Percentiles rank a stretch among this genome's conserved stretches.
These are phyloP conservation scores for Gyps fulvus DNA, from an alignment of 2,113 vertebrate genomes.

Conservation along the genomic window DNA sequence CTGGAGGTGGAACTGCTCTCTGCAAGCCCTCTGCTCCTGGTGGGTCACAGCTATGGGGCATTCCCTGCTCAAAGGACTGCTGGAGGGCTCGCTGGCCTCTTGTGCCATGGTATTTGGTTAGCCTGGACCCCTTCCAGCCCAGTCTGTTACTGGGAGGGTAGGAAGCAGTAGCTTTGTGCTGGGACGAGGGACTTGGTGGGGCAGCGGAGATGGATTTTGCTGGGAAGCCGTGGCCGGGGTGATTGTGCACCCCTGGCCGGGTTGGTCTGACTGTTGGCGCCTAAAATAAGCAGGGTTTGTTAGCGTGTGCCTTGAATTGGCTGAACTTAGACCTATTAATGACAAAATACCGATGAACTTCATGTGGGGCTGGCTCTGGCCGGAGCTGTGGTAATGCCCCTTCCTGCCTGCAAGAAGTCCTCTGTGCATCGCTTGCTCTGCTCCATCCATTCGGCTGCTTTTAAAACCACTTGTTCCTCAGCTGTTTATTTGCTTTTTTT, in stretches of 20 bases:
- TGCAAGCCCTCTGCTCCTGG: background rate
- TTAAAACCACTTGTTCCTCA: conserved; percentile 6
- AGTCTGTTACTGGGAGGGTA: background rate
- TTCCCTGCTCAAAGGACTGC: background rate
- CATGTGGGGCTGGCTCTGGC: background rate
- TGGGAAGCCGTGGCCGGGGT: background rate
- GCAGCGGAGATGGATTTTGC: background rate
- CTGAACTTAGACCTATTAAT: background rate
- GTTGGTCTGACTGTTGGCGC: background rate
- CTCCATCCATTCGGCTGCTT: background rate
- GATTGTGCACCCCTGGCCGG: background rate
- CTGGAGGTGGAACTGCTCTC: background rate
- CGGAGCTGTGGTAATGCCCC: background rate
- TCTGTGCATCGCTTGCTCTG: background rate
- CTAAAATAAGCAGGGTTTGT: background rate
- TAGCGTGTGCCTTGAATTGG: background rate
- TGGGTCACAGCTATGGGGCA: background rate
- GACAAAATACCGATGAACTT: background rate
- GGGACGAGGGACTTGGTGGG: background rate
- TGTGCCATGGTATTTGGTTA: background rate
- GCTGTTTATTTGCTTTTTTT: background rate
- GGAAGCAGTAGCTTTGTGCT: background rate
- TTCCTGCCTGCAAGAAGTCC: background rate
- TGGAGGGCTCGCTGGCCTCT: background rate
- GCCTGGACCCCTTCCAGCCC: background rate